Base-by-base conservation (phyloP, 2,888 invertebrate genomes). In the Bursaphelenchus okinawaensis region DNA sequence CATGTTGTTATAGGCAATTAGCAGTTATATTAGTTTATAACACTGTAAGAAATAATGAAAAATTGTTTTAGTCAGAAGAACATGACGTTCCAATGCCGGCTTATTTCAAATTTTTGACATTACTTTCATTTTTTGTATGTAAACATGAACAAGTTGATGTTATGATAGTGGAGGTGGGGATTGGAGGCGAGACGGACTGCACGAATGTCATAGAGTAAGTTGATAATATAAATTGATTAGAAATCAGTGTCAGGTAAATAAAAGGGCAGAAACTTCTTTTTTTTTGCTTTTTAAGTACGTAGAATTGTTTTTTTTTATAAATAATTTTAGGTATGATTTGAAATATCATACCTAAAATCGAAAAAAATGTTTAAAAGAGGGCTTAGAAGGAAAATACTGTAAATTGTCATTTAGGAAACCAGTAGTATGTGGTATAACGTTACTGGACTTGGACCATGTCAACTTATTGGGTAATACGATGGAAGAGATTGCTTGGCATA, bases 121-220 rank as follows among this genome's bases (percentile, higher is more conserved):
- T 95, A 63, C 85, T 98, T 86, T 91, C 93, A 16, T 90, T 92
- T 80, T 88, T 92, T 81, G 87, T 93, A 29, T 98, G 98, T 85
- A 78, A 91, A 0, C 76, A 85, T 68, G 90, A 92, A 83, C 87
- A 88, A 66, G 84, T 84, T 27, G 93, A 96, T 83, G 95, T 93
- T 0, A 92, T 91, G 0, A 88, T 99, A 51, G 83, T 98, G 16
- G 98, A 99, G 86, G 96, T 96, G 28, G 98, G 98, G 29, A 93
- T 99, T 73, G 98, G 98, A 0, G 98, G 98, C 0, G 88, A 90
- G 79, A 89, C 89, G 71, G 98, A 99, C 84, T 90, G 90, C 78
- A 99, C 98, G 1, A 99, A 99, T 85, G 86, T 95, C 55, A 83
- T 98, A n/a, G 62, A 69, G 68, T 71, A 16, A 24, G 22, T 22